These are phyloP conservation scores for Sebastes steindachneri DNA, from an alignment of 2,797 vertebrate species.

Conservation along the genomic window DNA sequence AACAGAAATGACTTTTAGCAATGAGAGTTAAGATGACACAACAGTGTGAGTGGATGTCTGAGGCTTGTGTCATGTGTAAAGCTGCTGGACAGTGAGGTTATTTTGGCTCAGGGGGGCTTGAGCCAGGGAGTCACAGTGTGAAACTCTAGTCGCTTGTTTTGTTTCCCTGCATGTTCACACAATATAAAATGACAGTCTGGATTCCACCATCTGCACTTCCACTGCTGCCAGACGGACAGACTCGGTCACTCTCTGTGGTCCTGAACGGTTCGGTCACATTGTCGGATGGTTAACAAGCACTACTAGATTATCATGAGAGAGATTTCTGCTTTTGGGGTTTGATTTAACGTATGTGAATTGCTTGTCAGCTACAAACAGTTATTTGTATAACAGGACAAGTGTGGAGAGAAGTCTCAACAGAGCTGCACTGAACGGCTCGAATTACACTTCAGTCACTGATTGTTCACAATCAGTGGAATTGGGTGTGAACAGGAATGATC, in stretches of 20 bases:
- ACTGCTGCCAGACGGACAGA: neutral
- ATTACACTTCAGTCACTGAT: conserved; percentile 26
- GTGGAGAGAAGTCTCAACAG: neutral
- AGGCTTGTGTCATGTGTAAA: conserved; percentile 2
- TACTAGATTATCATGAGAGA: neutral
- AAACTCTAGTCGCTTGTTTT: conserved; percentile 19
- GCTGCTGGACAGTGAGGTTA: conserved; percentile 4
- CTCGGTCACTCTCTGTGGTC: neutral
- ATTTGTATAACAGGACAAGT: neutral
- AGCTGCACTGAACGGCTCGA: neutral
- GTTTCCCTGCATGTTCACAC: conserved; percentile 25
- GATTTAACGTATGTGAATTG: neutral
- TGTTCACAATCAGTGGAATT: conserved; percentile 19
- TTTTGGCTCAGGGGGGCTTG: conserved; percentile 14
- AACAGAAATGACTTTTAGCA: neutral
- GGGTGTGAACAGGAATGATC: conserved; percentile 50
- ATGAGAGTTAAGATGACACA: neutral
- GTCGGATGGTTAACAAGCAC: neutral
- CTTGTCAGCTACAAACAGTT: neutral
- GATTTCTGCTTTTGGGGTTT: neutral
- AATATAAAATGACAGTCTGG: conserved; percentile 18
- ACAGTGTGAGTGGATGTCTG: neutral
- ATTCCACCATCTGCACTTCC: conserved; percentile 1
- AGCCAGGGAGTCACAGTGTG: conserved; percentile 1
- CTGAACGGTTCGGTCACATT: neutral